These are phyloP conservation scores for Corbicula japonica DNA, from an alignment of 2,888 invertebrate genomes.

Conservation along the genomic window DNA sequence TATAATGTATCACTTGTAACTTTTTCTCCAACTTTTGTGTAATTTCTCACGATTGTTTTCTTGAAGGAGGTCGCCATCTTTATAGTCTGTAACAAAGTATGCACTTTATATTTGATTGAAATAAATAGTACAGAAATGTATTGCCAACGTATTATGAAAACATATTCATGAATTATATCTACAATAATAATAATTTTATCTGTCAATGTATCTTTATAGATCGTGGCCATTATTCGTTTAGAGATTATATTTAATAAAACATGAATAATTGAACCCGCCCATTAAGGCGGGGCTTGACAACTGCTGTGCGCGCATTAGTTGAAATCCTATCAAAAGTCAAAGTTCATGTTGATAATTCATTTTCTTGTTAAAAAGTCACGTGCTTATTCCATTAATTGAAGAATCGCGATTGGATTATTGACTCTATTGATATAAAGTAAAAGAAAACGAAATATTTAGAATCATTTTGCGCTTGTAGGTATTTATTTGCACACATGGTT, in stretches of 20 bases:
- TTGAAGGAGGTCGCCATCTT: conserved; percentile 89
- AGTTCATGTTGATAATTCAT: conserved; percentile 65
- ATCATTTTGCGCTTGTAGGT: conserved; percentile 56
- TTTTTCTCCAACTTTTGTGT: conserved; percentile 90
- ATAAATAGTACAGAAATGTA: too few species aligned
- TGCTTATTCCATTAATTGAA: conserved; percentile 79
- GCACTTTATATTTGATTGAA: neutral
- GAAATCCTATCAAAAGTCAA: conserved; percentile 52
- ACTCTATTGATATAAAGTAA: conserved; percentile 66
- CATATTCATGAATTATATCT: neutral
- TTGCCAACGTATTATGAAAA: neutral
- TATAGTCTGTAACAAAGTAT: conserved; percentile 22
- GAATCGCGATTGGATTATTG: conserved; percentile 79
- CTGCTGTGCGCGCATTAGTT: conserved; percentile 37
- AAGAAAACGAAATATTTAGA: conserved; percentile 69
- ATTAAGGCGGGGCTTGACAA: conserved; percentile 38
- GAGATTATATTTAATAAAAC: neutral
- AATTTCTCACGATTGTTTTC: conserved; percentile 89
- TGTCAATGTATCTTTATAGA: neutral
- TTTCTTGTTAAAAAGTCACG: conserved; percentile 68
- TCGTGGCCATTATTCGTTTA: neutral
- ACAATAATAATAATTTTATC: neutral
- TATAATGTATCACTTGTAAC: conserved; percentile 93
- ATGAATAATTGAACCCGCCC: conserved; percentile 39
- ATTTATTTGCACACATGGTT: conserved; percentile 64